Base-by-base conservation (phyloP, 2,113 vertebrate species). In the Tringa solitaria region DNA sequence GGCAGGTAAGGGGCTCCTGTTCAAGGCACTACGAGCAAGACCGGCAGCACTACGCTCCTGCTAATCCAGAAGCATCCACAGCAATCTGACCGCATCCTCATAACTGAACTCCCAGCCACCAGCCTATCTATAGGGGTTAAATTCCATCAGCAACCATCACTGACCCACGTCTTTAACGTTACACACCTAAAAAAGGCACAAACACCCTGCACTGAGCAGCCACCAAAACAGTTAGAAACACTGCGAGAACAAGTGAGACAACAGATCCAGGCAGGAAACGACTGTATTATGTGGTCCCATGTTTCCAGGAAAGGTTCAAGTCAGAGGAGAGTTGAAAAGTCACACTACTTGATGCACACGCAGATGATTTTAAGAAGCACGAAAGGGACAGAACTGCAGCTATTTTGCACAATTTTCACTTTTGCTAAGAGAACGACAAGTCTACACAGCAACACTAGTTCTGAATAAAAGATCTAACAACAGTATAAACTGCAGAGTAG, bases 71-170 rank as follows among this genome's bases (percentile, higher is more conserved):
- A 50, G 46, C 3, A 0, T 21, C 35, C 48, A 27, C 53, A n/a
- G 17, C 57, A 24, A 65, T 9, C 57, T 30, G 30, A 90, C 72
- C 2, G 2, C 14, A 12, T 26, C 32, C 46, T 84, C 60, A 39
- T 18, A 63, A 24, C 35, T 41, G 8, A 78, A 45, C 68, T 86
- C 30, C 8, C 61, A 51, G 37, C 30, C 37, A 50, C 15, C 32
- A 50, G 53, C 26, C 68, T 22, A 19, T 12, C 67, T 22, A 16
- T 4, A 22, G 0, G 0, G 23, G 33, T 43, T n/a, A 32, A 56
- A 27, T 14, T 45, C 35, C 33, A 51, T 7, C 80, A 64, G 60
- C 43, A 39, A 64, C 0, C 2, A 89, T 2, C 0, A 4, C 46
- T 39, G 43, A 90, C n/a, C 33, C 33, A 48, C 1, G 0, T 35